Conservation (phyloP, 2,113 vertebrate species). For the Apodemus speciosus region DNA sequence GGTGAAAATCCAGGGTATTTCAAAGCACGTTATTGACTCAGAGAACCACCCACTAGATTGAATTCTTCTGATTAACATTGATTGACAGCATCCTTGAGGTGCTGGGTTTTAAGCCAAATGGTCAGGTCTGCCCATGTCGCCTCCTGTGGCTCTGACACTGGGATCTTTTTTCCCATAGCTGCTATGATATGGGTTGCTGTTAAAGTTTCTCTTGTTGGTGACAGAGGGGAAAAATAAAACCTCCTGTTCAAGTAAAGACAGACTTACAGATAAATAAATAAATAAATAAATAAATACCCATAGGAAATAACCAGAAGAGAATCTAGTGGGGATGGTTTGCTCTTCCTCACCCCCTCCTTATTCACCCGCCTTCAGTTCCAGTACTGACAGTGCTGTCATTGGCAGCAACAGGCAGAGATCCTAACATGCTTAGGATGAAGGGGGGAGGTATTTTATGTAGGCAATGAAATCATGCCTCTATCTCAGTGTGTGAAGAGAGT, state of each 20-base stretch:
- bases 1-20: constrained; percentile 71
- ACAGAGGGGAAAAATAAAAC: background rate
- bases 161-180: background rate
- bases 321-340: background rate
- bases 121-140: background rate
- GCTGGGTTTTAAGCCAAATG: constrained; percentile 31
- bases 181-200: background rate
- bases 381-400: background rate
- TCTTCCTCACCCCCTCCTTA: background rate
- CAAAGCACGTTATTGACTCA: constrained; percentile 63
- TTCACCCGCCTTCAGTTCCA: background rate
- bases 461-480: constrained; percentile 63
- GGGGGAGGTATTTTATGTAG: background rate
- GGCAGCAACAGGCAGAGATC: background rate
- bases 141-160: background rate
- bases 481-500: constrained; percentile 58
- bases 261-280: background rate
- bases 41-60: constrained; percentile 62
- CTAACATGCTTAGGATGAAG: constrained; percentile 25
- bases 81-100: constrained; percentile 61
- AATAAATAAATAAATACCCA: background rate
- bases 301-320: background rate
- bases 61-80: constrained; percentile 63
- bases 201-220: background rate
- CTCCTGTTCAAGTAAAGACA: background rate